Percentiles rank a stretch among this genome's conserved stretches.
These are phyloP conservation scores for Megaptera novaeangliae DNA, from an alignment of 2,113 vertebrate species.

Conservation along the genomic window DNA sequence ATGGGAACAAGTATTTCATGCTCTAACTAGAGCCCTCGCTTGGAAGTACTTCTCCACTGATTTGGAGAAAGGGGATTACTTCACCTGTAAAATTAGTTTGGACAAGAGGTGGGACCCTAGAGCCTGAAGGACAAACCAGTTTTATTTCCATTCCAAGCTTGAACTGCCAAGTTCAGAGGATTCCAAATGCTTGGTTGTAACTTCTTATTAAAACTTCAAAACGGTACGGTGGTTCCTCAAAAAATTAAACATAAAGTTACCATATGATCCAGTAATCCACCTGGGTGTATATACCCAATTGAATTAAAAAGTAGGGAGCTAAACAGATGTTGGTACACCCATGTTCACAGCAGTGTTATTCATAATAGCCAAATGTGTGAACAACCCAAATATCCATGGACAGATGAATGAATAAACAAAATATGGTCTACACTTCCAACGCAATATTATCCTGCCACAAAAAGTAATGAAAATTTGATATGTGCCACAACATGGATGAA, in stretches of 20 bases:
- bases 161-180: not conserved
- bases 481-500: not conserved
- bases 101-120: not conserved
- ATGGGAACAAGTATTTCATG: not conserved
- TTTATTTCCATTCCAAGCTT: not conserved
- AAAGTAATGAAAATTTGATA: not conserved
- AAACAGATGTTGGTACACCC: not conserved
- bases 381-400: not conserved
- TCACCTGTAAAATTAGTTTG: not conserved
- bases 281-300: not conserved
- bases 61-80: not conserved
- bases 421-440: not conserved
- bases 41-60: not conserved
- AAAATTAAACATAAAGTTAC: not conserved
- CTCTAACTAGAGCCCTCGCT: not conserved
- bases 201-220: not conserved
- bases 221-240: not conserved
- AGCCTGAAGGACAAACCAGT: not conserved
- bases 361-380: not conserved
- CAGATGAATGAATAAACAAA: not conserved
- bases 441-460: not conserved
- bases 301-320: not conserved
- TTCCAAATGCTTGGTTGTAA: not conserved
- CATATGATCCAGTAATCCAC: not conserved
- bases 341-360: not conserved